Evolutionary conservation across 2,888 invertebrate genomes (phyloP).

Genomic region (Phaonia tiefii): DNA sequence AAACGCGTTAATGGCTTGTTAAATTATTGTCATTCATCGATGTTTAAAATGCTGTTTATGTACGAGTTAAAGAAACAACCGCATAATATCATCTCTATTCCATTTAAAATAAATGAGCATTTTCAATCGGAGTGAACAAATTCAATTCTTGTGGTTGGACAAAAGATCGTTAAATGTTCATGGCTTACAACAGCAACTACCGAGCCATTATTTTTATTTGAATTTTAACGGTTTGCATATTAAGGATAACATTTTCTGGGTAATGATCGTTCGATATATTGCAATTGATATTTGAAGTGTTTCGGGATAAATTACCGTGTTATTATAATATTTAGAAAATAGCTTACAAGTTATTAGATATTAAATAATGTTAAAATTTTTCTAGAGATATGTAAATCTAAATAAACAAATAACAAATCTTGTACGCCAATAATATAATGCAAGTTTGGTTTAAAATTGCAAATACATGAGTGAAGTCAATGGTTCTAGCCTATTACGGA

Average conservation of each 20-base stretch:
- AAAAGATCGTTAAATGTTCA: constrained; percentile 9
- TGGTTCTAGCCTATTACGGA: no score
- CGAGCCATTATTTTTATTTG: constrained; percentile 12
- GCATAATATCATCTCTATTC: constrained; percentile 3
- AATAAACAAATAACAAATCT: no score
- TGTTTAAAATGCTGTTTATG: constrained; percentile 54
- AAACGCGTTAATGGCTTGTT: constrained; percentile 58
- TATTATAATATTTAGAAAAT: no score
- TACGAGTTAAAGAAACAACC: neutral
- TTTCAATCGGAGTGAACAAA: neutral
- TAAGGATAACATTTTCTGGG: neutral
- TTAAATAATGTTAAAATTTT: no score
- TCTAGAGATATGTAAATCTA: no score
- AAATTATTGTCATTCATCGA: constrained; percentile 56
- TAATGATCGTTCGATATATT: neutral
- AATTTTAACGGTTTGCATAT: constrained; percentile 5
- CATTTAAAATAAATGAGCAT: neutral
- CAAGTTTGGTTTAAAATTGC: no score
- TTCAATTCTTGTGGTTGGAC: constrained; percentile 6
- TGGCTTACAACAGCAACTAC: neutral
- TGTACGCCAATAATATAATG: no score
- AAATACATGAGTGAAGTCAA: no score
- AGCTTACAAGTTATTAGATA: no score
- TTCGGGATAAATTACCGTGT: no score
- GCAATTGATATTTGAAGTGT: no score